Evolutionary conservation across 2,888 invertebrate species (phyloP).

Genomic region (Caenorhabditis panamensis): DNA sequence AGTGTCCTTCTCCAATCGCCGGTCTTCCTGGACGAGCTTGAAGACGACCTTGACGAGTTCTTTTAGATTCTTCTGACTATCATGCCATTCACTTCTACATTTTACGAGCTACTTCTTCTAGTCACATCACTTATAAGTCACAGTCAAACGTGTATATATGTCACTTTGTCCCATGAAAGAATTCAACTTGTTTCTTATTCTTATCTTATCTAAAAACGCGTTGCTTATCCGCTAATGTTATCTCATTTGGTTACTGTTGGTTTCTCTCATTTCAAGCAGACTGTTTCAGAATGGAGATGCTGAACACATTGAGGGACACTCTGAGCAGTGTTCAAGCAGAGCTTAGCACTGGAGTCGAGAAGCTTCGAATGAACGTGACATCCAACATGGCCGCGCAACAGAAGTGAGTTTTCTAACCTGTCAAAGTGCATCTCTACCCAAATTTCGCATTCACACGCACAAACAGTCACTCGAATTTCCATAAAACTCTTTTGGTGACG

Average conservation of each 20-base stretch:
- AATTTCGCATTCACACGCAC: slow-evolving; percentile 9
- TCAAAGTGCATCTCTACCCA: neutral
- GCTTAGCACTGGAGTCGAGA: slow-evolving; percentile 63
- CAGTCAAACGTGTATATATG: slow-evolving; percentile 31
- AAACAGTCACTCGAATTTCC: slow-evolving; percentile 40
- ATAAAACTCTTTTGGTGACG: slow-evolving; percentile 30
- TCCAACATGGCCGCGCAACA: slow-evolving; percentile 59
- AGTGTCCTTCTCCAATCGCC: slow-evolving; percentile 18
- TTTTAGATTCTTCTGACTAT: slow-evolving; percentile 21
- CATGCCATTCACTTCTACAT: neutral
- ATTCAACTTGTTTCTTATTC: neutral
- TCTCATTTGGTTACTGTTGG: neutral
- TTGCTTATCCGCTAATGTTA: neutral
- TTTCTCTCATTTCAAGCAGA: neutral
- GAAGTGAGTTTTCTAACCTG: slow-evolving; percentile 43
- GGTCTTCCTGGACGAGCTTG: slow-evolving; percentile 24
- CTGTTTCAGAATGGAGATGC: slow-evolving; percentile 61
- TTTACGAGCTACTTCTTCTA: slow-evolving; percentile 8
- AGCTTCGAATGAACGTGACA: slow-evolving; percentile 65
- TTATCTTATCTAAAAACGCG: slow-evolving; percentile 7
- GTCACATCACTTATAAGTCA: slow-evolving; percentile 23
- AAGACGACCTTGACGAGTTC: slow-evolving; percentile 38
- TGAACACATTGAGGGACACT: slow-evolving; percentile 67
- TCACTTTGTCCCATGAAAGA: neutral
- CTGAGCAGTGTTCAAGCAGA: slow-evolving; percentile 68